Conservation (phyloP, 2,888 invertebrate species). For the Tipula lateralis region DNA sequence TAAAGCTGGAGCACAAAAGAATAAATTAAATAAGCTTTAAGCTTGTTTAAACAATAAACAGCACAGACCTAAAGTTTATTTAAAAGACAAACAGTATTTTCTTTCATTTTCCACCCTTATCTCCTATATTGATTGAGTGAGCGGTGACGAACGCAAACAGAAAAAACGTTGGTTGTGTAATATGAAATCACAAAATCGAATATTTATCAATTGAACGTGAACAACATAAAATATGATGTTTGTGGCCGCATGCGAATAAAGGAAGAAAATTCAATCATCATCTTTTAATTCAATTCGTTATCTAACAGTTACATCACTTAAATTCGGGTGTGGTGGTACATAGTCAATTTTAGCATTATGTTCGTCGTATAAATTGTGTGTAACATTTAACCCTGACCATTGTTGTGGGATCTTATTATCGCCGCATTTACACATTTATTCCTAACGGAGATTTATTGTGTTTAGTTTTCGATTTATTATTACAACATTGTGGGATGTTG, state of each 20-base stretch:
- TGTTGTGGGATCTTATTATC: no score
- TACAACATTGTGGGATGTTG: no score
- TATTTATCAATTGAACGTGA: neutral
- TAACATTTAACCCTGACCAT: no score
- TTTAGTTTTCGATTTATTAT: neutral
- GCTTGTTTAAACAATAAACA: neutral
- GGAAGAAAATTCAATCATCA: neutral
- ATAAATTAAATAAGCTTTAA: neutral
- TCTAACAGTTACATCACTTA: neutral
- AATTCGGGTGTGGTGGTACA: neutral
- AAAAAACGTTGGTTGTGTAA: no score
- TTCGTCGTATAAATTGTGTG: neutral
- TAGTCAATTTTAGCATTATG: neutral
- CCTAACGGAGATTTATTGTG: neutral
- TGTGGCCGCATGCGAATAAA: neutral
- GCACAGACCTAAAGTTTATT: neutral
- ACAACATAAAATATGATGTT: neutral
- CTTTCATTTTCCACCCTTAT: neutral
- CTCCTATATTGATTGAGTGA: neutral
- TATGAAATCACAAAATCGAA: neutral
- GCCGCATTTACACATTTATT: neutral
- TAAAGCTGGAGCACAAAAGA: no score
- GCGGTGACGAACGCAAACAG: no score
- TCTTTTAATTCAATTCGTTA: neutral
- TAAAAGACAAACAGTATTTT: neutral